Percentiles rank a stretch among this genome's conserved stretches.
Evolutionary conservation across 2,113 vertebrate species (phyloP).

Genomic region (Gila orcuttii): DNA sequence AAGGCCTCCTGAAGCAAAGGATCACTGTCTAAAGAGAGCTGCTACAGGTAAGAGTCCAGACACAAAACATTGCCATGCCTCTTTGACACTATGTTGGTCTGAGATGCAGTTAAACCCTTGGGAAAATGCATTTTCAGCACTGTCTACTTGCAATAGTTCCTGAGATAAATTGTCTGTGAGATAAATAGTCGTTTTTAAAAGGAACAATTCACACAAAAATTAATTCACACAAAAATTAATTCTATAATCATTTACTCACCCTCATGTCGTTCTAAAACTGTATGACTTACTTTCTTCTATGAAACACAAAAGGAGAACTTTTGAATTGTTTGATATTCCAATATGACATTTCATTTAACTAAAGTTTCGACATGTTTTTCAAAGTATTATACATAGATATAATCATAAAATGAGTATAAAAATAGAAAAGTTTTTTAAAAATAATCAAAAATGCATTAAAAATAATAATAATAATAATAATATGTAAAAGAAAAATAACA

Average conservation of each 20-base stretch:
- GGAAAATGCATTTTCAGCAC: slow-evolving; percentile 30
- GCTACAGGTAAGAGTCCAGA: slow-evolving; percentile 42
- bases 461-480: too few species aligned
- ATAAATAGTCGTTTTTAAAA: background rate
- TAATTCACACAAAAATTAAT: background rate
- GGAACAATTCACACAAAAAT: background rate
- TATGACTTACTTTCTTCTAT: background rate
- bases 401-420: background rate
- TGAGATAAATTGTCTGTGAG: background rate
- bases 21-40: slow-evolving; percentile 55
- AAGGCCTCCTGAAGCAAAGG: slow-evolving; percentile 65
- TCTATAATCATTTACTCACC: background rate
- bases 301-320: background rate
- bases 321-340: background rate
- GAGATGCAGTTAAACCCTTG: slow-evolving; percentile 19
- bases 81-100: slow-evolving; percentile 24
- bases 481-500: too few species aligned
- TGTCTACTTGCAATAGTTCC: background rate
- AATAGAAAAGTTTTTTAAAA: background rate
- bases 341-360: background rate
- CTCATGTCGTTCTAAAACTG: background rate
- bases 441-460: too few species aligned
- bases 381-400: background rate
- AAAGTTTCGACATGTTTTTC: background rate
- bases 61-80: slow-evolving; percentile 49